phyloP scores from a whole-genome alignment of 2,888 invertebrate species.

The Syrphus vitripennis region DNA sequence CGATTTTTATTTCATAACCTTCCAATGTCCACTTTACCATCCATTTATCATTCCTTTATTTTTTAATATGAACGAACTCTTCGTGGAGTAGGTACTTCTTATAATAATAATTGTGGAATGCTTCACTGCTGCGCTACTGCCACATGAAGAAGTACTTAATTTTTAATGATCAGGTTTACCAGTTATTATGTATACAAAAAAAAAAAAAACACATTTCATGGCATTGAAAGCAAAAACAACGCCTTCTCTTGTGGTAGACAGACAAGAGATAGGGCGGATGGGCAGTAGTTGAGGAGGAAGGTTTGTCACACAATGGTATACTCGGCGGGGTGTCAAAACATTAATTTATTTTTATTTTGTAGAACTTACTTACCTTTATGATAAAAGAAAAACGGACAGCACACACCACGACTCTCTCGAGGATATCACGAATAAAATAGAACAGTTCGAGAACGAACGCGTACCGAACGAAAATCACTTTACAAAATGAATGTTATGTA shows the following conservation, averaged over 20 bases:
- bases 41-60: background rate
- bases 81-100: background rate
- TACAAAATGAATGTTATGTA: slow-evolving; percentile 59
- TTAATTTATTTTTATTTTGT: slow-evolving; percentile 18
- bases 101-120: background rate
- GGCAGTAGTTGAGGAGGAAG: background rate
- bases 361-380: slow-evolving; percentile 36
- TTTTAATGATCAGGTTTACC: slow-evolving; percentile 19
- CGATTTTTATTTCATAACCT: slow-evolving; percentile 45
- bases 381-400: too few species aligned
- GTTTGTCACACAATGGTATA: slow-evolving; percentile 47
- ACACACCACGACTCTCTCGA: background rate
- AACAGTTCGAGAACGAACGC: slow-evolving; percentile 5
- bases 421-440: background rate
- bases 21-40: slow-evolving; percentile 22
- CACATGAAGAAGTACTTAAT: slow-evolving; percentile 25
- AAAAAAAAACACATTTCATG: background rate
- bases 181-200: slow-evolving; percentile 2
- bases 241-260: background rate
- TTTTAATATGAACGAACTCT: too few species aligned
- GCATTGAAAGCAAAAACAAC: background rate
- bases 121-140: background rate
- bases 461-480: slow-evolving; percentile 31
- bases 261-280: background rate
- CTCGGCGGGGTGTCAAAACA: slow-evolving; percentile 54